phyloP scores from a whole-genome alignment of 2,888 invertebrate genomes.

The Agonopterix heracliana region DNA sequence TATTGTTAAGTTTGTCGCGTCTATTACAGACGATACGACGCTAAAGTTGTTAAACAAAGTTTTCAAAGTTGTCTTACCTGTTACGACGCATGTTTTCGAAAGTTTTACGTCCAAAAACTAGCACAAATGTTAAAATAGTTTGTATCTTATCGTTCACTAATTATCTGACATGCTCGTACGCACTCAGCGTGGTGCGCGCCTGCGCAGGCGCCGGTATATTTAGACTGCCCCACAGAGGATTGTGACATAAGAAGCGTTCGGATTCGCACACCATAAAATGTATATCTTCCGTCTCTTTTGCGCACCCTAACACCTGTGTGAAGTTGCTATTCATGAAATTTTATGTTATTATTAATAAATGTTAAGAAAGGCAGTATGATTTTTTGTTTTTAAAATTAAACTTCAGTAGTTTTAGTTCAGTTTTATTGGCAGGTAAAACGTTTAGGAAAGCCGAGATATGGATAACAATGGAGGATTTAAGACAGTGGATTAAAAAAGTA shows the following conservation, averaged over 20 bases:
- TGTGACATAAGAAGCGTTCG: slow-evolving; percentile 51
- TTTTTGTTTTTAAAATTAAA: neutral
- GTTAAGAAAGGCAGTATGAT: neutral
- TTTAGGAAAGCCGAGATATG: too few species aligned
- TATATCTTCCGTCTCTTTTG: slow-evolving; percentile 6
- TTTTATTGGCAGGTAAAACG: too few species aligned
- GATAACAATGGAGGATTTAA: too few species aligned
- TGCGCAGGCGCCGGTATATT: slow-evolving; percentile 65
- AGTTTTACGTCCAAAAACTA: slow-evolving; percentile 30
- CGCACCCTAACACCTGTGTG: slow-evolving; percentile 8
- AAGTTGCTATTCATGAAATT: neutral
- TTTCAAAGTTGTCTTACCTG: slow-evolving; percentile 51
- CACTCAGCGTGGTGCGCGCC: slow-evolving; percentile 49
- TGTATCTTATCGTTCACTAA: slow-evolving; percentile 62
- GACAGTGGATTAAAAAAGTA: too few species aligned
- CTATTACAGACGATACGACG: slow-evolving; percentile 29
- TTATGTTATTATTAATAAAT: neutral
- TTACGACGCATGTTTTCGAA: slow-evolving; percentile 56
- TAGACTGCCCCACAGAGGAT: slow-evolving; percentile 56
- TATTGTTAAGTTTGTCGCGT: slow-evolving; percentile 34
- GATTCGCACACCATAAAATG: slow-evolving; percentile 24
- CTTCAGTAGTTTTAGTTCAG: too few species aligned
- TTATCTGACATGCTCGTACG: slow-evolving; percentile 51
- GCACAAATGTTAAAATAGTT: slow-evolving; percentile 43
- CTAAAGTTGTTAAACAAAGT: slow-evolving; percentile 34